Percentiles rank a stretch among this genome's conserved stretches.
phyloP scores from a whole-genome alignment of 1,140 invertebrate genomes.

The Pteromalus puparum region DNA sequence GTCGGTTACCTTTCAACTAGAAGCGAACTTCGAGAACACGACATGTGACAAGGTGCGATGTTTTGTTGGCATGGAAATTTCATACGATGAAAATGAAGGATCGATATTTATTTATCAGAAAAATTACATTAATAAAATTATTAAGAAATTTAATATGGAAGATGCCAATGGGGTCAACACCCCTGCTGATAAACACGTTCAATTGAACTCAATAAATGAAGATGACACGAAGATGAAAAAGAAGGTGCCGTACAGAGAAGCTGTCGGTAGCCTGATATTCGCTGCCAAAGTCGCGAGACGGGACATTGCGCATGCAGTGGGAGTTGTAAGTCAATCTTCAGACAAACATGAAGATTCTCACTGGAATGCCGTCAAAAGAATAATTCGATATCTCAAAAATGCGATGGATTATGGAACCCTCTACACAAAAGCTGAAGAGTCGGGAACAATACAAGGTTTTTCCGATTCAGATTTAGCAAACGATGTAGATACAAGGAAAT shows the following conservation, averaged over 20 bases:
- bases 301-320: background rate
- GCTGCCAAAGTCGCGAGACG: background rate
- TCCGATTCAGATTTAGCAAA: conserved; percentile 46
- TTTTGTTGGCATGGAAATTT: background rate
- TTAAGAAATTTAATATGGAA: background rate
- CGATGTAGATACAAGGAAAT: conserved; percentile 34
- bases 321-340: background rate
- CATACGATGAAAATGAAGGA: background rate
- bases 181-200: background rate
- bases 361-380: conserved; percentile 55
- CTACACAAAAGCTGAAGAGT: conserved; percentile 1
- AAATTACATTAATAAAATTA: background rate
- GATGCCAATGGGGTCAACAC: background rate
- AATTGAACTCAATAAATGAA: background rate
- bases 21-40: background rate
- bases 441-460: conserved; percentile 6
- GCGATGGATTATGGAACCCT: conserved; percentile 3
- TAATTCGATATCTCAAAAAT: conserved; percentile 48
- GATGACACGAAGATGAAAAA: background rate
- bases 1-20: background rate
- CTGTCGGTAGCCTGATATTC: background rate
- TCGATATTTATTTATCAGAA: background rate
- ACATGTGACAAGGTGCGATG: background rate
- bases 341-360: conserved; percentile 17
- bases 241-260: background rate